These are phyloP conservation scores for Drosophila fuyamai DNA, from an alignment of 1,140 invertebrate species.

Conservation along the genomic window DNA sequence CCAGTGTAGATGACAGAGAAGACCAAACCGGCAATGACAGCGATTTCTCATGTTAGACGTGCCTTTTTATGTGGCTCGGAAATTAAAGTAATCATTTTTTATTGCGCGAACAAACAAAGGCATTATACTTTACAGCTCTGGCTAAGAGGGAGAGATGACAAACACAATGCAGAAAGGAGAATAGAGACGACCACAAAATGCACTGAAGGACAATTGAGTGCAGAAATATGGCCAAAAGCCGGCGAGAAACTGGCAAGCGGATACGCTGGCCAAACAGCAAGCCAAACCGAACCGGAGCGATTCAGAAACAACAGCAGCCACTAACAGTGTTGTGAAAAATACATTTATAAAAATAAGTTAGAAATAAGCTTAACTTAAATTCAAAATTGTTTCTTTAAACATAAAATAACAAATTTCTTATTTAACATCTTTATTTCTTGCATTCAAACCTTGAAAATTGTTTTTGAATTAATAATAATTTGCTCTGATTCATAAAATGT, in stretches of 20 bases:
- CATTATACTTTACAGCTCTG: conserved; percentile 74
- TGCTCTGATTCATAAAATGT: too few relatives aligned
- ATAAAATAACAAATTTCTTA: too few relatives aligned
- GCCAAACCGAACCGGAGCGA: conserved; percentile 27
- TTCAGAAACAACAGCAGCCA: conserved; percentile 4
- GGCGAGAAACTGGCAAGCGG: conserved; percentile 61
- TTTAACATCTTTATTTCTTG: too few relatives aligned
- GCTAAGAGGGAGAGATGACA: conserved; percentile 26
- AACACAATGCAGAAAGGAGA: conserved; percentile 35
- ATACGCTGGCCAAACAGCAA: conserved; percentile 60
- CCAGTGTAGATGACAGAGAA: conserved; percentile 3
- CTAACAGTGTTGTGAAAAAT: background rate
- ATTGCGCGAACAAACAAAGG: conserved; percentile 81
- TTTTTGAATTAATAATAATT: too few relatives aligned
- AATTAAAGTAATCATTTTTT: conserved; percentile 84
- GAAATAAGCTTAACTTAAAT: too few relatives aligned
- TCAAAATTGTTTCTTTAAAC: too few relatives aligned
- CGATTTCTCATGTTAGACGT: conserved; percentile 77
- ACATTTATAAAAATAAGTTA: background rate
- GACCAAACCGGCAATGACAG: conserved; percentile 63
- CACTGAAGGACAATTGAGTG: conserved; percentile 80
- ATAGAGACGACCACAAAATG: conserved; percentile 60
- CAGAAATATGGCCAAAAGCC: conserved; percentile 72
- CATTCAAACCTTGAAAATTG: too few relatives aligned
- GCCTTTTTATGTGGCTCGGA: conserved; percentile 72